Conservation (phyloP, 2,797 vertebrate species). For the Rallus crepitans region DNA sequence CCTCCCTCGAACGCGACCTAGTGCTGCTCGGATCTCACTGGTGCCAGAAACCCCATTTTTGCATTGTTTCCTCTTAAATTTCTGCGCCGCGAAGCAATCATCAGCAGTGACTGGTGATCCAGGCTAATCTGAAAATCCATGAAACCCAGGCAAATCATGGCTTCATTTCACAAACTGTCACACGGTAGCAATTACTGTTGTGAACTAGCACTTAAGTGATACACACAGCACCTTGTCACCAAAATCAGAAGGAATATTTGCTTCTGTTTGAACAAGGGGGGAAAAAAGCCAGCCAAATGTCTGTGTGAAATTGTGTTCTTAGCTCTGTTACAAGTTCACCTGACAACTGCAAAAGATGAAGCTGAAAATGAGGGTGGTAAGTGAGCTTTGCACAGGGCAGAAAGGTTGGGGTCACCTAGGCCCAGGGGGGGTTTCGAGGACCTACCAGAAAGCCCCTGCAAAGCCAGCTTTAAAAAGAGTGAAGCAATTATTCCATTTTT, state of each 20-base stretch:
- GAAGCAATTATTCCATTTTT: neutral
- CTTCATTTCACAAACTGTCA: neutral
- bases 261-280: neutral
- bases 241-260: neutral
- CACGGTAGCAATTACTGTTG: neutral
- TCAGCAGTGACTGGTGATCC: neutral
- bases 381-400: neutral
- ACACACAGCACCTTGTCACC: neutral
- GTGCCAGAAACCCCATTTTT: neutral
- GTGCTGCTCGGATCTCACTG: fast-evolving
- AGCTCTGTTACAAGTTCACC: neutral
- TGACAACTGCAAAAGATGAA: neutral
- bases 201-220: neutral
- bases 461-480: neutral
- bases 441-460: neutral
- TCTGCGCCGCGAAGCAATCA: neutral
- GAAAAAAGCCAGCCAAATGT: neutral
- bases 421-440: neutral
- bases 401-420: neutral
- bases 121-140: neutral
- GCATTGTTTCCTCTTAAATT: neutral
- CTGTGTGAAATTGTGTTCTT: neutral
- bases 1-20: neutral
- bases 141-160: neutral
- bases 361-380: neutral